phyloP scores from a whole-genome alignment of 2,113 vertebrate species.

The Barbus barbus region DNA sequence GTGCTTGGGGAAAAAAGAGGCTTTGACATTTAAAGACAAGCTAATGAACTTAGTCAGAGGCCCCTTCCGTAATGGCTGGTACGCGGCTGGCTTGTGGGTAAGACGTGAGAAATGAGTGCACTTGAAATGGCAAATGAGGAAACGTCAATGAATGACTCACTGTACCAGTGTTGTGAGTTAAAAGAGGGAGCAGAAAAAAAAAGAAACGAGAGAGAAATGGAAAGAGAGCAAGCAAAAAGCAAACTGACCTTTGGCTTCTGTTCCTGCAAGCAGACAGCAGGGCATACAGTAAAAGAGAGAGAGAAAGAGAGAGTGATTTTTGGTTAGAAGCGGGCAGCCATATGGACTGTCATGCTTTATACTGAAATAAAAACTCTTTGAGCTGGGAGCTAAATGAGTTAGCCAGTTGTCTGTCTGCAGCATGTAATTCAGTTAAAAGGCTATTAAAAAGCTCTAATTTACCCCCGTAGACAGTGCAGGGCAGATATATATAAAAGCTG shows the following conservation, averaged over 20 bases:
- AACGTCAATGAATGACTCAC: constrained; percentile 38
- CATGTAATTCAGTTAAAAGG: constrained; percentile 56
- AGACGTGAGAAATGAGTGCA: constrained; percentile 39
- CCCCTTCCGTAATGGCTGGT: constrained; percentile 35
- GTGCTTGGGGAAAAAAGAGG: neutral
- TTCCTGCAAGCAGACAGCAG: constrained; percentile 56
- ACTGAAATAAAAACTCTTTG: constrained; percentile 55
- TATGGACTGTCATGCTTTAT: constrained; percentile 53
- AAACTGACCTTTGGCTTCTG: constrained; percentile 74
- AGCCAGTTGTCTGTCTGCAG: constrained; percentile 51
- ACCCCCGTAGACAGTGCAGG: constrained; percentile 48
- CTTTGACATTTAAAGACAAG: constrained; percentile 47
- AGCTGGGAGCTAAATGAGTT: constrained; percentile 52
- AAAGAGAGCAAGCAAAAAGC: constrained; percentile 7
- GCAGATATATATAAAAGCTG: neutral
- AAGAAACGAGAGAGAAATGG: neutral
- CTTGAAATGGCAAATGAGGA: constrained; percentile 43
- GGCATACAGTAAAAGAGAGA: constrained; percentile 49
- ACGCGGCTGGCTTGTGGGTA: constrained; percentile 39
- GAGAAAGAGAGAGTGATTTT: constrained; percentile 31
- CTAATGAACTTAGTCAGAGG: constrained; percentile 43
- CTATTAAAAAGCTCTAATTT: constrained; percentile 68
- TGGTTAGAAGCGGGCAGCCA: constrained; percentile 47
- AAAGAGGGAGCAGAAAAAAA: neutral
- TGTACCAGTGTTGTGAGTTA: neutral